Evolutionary conservation across 2,888 invertebrate genomes (phyloP).

Genomic region (Allophyes oxyacanthae): DNA sequence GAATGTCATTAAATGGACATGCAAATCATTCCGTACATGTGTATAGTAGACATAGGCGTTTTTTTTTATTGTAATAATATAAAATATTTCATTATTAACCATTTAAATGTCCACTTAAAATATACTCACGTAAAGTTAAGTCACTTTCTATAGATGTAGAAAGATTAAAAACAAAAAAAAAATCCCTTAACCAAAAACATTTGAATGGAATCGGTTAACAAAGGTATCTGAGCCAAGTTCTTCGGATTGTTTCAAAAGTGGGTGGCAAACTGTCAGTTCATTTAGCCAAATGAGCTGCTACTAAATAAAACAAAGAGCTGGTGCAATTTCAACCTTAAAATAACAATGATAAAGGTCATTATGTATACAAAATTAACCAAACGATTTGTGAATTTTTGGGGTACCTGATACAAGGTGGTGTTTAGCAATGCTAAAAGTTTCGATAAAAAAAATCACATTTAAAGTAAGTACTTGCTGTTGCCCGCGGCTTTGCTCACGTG

Average conservation of each 20-base stretch:
- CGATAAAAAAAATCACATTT: conserved; percentile 1
- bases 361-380: conserved; percentile 1
- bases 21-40: no score
- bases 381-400: conserved; percentile 15
- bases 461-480: no score
- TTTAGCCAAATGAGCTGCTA: conserved; percentile 67
- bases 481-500: no score
- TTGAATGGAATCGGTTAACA: conserved; percentile 55
- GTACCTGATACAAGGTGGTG: conserved; percentile 11
- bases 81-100: no score
- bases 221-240: conserved; percentile 50
- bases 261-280: conserved; percentile 59
- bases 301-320: conserved; percentile 36
- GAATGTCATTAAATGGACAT: no score
- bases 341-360: conserved; percentile 5
- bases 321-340: conserved; percentile 39
- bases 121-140: no score
- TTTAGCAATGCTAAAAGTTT: conserved; percentile 19
- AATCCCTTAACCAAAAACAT: conserved; percentile 36
- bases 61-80: no score
- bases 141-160: not conserved
- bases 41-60: no score
- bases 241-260: conserved; percentile 57
- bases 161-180: conserved; percentile 28
- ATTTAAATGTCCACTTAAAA: not conserved